Conservation (phyloP, 2,113 vertebrate genomes). For the Numenius arquata region DNA sequence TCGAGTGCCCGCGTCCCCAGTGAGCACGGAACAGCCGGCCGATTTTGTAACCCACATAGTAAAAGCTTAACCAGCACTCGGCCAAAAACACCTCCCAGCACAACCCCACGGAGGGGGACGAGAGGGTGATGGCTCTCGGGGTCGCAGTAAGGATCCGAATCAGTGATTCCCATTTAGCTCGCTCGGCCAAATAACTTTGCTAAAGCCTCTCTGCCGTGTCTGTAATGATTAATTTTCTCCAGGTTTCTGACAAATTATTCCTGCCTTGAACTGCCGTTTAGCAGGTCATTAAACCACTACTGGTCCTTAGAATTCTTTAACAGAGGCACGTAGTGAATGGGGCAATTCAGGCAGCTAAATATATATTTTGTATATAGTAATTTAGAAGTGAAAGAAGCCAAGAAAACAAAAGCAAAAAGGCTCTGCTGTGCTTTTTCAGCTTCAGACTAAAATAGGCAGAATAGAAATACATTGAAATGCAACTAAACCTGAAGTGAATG, state of each 20-base stretch:
- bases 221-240: conserved; percentile 65
- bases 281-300: conserved; percentile 12
- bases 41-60: conserved; percentile 46
- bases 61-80: conserved; percentile 56
- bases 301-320: background rate
- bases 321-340: background rate
- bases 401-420: background rate
- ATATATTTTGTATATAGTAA: background rate
- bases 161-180: background rate
- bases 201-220: background rate
- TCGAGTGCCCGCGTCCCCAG: conserved; percentile 48
- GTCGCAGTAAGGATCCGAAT: background rate
- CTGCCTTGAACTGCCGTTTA: conserved; percentile 62
- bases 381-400: background rate
- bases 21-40: conserved; percentile 44
- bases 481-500: background rate
- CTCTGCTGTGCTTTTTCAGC: background rate
- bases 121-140: background rate
- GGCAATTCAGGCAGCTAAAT: background rate
- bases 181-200: background rate
- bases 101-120: background rate
- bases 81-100: background rate
- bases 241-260: conserved; percentile 24
- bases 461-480: background rate
- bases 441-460: background rate